Base-by-base conservation (phyloP, 2,888 invertebrate species). In the Campoletis raptor region DNA sequence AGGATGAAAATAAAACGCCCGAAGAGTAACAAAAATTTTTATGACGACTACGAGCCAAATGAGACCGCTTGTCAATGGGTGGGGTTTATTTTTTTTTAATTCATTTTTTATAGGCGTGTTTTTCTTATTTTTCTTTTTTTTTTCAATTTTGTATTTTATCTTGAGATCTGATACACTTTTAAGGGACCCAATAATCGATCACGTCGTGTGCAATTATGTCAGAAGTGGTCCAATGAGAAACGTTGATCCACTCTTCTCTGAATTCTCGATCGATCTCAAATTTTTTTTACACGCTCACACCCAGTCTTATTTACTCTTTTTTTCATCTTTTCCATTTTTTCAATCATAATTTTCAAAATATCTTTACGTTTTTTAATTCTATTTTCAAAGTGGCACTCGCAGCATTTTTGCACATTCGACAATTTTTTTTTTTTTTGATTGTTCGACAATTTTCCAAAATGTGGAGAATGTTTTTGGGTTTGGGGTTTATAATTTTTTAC, bases 151-250 rank as follows among this genome's bases (percentile, higher is more conserved):
- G 10, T 72, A n/a, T 37, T 37, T 54, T 66, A 37, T 36, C 24
- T 36, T 12, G 73, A 64, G 73, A 37, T 61, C 61, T 61, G 61
- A 61, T 61, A 61, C 61, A 61, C 61, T 61, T 61, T 61, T 61
- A 40, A 76, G 61, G 74, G 76, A 48, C n/a, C 67, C 69, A 57
- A 84, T 84, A 70, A 80, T 76, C 84, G 80, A 84, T 76, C 80
- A 61, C 57, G 52, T 72, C 74, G 61, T 57, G 24, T 64, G 80
- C 69, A 84, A 84, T 76, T 80, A 80, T 76, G 76, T 84, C 80
- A 30, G 12, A 70, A 80, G 80, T 80, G 74, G 40, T 80, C 57
- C 83, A 64, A 64, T 64, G 48, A 77, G 64, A 54, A 72, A 57
- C 70, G 45, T 30, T 40, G 15, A 37, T 67, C 40, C 5, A 42